These are phyloP conservation scores for Atractosteus spatula DNA, from an alignment of 2,113 vertebrate genomes.

Conservation along the genomic window DNA sequence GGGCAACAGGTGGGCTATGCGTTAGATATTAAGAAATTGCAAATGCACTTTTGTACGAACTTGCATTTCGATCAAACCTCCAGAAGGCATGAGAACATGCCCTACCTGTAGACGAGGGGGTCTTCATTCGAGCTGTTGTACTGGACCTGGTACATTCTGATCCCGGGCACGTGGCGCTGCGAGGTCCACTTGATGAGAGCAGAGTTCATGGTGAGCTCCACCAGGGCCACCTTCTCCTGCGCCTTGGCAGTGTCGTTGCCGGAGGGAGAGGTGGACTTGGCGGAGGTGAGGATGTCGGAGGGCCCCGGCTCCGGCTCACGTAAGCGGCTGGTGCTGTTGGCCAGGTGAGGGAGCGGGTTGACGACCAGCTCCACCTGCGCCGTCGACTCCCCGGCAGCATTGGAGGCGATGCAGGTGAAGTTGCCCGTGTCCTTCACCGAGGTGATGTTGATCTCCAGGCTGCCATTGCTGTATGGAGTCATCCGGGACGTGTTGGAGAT, in stretches of 20 bases:
- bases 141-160: constrained; percentile 93
- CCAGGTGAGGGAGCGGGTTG: constrained; percentile 68
- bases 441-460: constrained; percentile 77
- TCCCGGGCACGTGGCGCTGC: constrained; percentile 68
- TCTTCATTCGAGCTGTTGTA: constrained; percentile 92
- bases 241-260: constrained; percentile 62
- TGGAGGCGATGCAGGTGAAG: constrained; percentile 92
- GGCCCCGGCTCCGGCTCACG: constrained; percentile 72
- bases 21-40: too few relatives aligned
- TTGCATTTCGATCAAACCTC: background rate
- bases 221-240: constrained; percentile 70
- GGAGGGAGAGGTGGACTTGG: constrained; percentile 61
- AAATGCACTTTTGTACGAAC: too few relatives aligned
- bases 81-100: background rate
- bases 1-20: too few relatives aligned
- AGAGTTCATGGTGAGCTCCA: constrained; percentile 84
- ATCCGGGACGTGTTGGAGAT: constrained; percentile 83
- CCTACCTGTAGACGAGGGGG: constrained; percentile 88
- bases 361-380: constrained; percentile 79
- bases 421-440: constrained; percentile 69
- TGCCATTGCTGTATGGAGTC: constrained; percentile 81
- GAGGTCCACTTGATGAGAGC: constrained; percentile 85
- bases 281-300: constrained; percentile 85
- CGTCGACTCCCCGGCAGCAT: constrained; percentile 87
- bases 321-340: constrained; percentile 84